phyloP scores from a whole-genome alignment of 2,888 invertebrate species.

The Ornithoptera priamus region DNA sequence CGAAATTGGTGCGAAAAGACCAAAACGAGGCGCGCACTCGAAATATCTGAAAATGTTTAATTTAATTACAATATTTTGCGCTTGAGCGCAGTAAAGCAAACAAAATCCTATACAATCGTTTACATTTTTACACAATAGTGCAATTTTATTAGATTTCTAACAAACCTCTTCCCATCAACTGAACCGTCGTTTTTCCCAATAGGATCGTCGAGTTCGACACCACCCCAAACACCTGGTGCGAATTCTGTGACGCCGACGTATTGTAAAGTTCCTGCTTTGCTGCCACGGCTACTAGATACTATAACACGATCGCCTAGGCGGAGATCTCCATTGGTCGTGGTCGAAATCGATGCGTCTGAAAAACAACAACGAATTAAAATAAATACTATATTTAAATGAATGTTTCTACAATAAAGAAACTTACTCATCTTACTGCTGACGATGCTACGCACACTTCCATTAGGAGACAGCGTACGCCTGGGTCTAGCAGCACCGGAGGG shows the following conservation, averaged over 20 bases:
- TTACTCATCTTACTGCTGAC: slow-evolving; percentile 79
- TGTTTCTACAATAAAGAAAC: slow-evolving; percentile 36
- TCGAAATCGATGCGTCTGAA: slow-evolving; percentile 72
- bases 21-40: slow-evolving; percentile 93
- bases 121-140: neutral
- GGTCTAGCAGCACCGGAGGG: slow-evolving; percentile 69
- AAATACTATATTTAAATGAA: neutral
- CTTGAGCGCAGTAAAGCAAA: neutral
- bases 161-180: slow-evolving; percentile 92
- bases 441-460: slow-evolving; percentile 74
- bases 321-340: slow-evolving; percentile 81
- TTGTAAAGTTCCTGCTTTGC: slow-evolving; percentile 91
- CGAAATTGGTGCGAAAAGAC: slow-evolving; percentile 94
- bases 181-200: slow-evolving; percentile 98
- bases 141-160: slow-evolving; percentile 3
- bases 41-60: slow-evolving; percentile 87
- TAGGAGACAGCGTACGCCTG: slow-evolving; percentile 69
- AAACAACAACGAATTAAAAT: slow-evolving; percentile 12
- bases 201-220: slow-evolving; percentile 96
- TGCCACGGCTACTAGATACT: slow-evolving; percentile 91
- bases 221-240: slow-evolving; percentile 96
- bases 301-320: slow-evolving; percentile 95
- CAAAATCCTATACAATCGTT: neutral
- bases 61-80: neutral
- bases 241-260: slow-evolving; percentile 95